Evolutionary conservation across 1,140 invertebrate genomes (phyloP), one percentile per base, ranked within the genome.

Genomic region (Drosophila gunungcola): DNA sequence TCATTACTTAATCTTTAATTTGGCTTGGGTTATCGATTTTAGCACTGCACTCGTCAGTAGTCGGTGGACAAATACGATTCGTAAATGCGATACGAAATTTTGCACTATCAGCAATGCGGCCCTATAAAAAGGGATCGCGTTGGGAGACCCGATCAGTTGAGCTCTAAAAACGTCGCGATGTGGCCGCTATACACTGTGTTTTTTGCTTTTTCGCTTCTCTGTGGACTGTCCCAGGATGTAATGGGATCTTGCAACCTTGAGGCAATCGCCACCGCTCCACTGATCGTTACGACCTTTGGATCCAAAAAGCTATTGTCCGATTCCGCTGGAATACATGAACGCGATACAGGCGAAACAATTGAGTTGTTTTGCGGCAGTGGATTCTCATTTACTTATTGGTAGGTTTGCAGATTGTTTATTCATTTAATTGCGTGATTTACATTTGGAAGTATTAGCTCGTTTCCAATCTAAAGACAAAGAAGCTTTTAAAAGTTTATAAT

Each of bases 131-230:
- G 16, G 25, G 2, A 3, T 3, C 11, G 3, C 34, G 12, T 12
- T 34, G 34, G 13, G 6, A 2, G 2, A 10, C 10, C 10, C n/a
- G 2, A 61, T 52, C 48, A 52, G 58, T 52, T 32, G 10, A 52
- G n/a, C 12, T 32, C 21, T n/a, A 10, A 34, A 53, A n/a, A 21
- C 27, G 13, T 61, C 48, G 58, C 46, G 27, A 61, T 61, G 58
- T 27, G 25, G 13, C 4, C 34, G 13, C 10, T 52, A 27, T 29
- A 41, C 48, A 32, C 46, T 2, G 12, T 61, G 36, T 13, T 34
- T 2, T 7, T 52, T 25, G 34, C 13, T 7, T 27, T 61, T 0
- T 34, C 36, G 10, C 11, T 61, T n/a, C 46, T 52, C 2, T 42
- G n/a, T 1, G 4, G 4, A 10, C 25, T 41, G 34, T 6, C 48